These are phyloP conservation scores for Ciona savignyi DNA, from an alignment of 23 tunicate species.

Conservation along the genomic window DNA sequence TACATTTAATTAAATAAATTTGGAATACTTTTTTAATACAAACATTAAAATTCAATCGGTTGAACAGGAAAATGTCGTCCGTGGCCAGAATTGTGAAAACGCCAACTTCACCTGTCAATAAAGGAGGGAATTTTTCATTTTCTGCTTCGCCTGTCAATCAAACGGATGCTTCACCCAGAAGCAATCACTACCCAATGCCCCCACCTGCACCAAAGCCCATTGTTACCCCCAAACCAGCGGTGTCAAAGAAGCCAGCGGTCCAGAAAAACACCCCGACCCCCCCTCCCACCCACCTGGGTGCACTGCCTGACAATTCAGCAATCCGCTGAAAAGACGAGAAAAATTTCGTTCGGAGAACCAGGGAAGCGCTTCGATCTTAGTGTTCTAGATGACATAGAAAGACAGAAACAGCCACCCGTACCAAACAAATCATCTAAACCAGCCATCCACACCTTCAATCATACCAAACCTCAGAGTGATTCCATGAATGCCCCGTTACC, in stretches of 20 bases:
- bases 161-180: neutral
- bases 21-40: no score
- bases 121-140: neutral
- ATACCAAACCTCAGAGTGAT: neutral
- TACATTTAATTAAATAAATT: no score
- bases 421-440: neutral
- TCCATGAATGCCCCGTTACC: neutral
- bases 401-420: neutral
- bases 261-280: neutral
- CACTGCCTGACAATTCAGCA: neutral
- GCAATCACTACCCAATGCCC: neutral
- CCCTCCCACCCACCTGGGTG: neutral
- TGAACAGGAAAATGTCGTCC: neutral
- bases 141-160: neutral
- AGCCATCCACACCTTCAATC: neutral
- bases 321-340: neutral
- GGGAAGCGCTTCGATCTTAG: constrained; percentile 37
- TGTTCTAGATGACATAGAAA: constrained; percentile 16
- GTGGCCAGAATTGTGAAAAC: neutral
- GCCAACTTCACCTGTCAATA: neutral
- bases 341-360: neutral
- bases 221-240: constrained; percentile 17
- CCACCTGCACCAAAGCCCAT: constrained; percentile 4
- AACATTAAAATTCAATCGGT: no score
- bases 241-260: constrained; percentile 7